phyloP scores from a whole-genome alignment of 2,888 invertebrate species.

The Clepsis dumicolana region DNA sequence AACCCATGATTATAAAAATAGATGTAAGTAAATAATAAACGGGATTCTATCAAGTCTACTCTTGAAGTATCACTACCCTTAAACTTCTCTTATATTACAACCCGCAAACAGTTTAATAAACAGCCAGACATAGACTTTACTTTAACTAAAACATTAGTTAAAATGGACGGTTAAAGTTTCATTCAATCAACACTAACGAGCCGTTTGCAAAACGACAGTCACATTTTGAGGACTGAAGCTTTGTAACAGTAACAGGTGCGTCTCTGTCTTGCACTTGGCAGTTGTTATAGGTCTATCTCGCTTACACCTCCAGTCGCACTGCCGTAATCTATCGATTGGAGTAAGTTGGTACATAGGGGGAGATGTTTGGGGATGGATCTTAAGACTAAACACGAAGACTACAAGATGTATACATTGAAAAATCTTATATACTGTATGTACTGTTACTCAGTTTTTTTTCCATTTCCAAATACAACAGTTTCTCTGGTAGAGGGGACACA shows the following conservation, averaged over 20 bases:
- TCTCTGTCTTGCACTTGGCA: slow-evolving; percentile 50
- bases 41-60: no score
- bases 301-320: slow-evolving; percentile 49
- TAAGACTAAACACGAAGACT: slow-evolving; percentile 27
- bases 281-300: slow-evolving; percentile 51
- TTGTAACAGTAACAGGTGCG: slow-evolving; percentile 3
- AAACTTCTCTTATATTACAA: no score
- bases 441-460: no score
- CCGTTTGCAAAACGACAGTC: slow-evolving; percentile 13
- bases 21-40: no score
- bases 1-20: no score
- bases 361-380: slow-evolving; percentile 46
- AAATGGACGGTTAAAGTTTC: not conserved
- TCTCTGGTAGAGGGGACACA: no score
- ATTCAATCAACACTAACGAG: slow-evolving; percentile 16
- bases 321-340: slow-evolving; percentile 61
- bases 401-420: not conserved
- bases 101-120: no score
- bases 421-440: not conserved
- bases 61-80: no score
- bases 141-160: not conserved
- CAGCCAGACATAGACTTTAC: not conserved
- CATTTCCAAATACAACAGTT: no score
- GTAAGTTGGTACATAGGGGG: slow-evolving; percentile 38
- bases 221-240: not conserved